A percentile compares a stretch with the other conserved stretches of the same genome.
Conservation (phyloP, 2,888 invertebrate species). For the Pristionchus mayeri region DNA sequence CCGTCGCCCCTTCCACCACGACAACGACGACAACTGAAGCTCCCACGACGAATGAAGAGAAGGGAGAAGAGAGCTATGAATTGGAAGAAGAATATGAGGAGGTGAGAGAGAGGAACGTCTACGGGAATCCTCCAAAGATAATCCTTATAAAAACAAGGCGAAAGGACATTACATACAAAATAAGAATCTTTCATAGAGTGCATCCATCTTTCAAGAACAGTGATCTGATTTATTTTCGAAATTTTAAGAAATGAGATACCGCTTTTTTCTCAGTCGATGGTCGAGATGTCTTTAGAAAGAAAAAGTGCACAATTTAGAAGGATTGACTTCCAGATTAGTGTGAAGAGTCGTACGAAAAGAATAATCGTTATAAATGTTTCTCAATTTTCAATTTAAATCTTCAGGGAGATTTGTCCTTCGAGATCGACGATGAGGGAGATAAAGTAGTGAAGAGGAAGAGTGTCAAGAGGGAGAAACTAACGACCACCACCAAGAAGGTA, state of each 20-base stretch:
- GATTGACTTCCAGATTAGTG: background rate
- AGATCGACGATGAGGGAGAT: constrained; percentile 31
- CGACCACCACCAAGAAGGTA: background rate
- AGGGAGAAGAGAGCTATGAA: constrained; percentile 43
- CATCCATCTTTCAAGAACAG: too few species aligned
- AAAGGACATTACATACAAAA: too few species aligned
- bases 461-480: background rate
- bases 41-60: constrained; percentile 14
- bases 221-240: too few species aligned
- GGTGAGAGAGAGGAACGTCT: background rate
- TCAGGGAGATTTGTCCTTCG: background rate
- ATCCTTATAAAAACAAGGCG: too few species aligned
- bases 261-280: background rate
- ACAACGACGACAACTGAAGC: constrained; percentile 37
- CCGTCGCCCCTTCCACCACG: background rate
- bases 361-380: background rate
- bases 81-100: constrained; percentile 31
- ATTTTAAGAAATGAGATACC: too few species aligned
- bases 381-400: background rate
- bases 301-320: constrained; percentile 11
- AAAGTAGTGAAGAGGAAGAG: background rate
- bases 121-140: too few species aligned
- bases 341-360: background rate
- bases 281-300: constrained; percentile 6
- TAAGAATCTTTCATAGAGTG: too few species aligned